Conservation (phyloP, 2,113 vertebrate species). For the Pygoscelis antarcticus region DNA sequence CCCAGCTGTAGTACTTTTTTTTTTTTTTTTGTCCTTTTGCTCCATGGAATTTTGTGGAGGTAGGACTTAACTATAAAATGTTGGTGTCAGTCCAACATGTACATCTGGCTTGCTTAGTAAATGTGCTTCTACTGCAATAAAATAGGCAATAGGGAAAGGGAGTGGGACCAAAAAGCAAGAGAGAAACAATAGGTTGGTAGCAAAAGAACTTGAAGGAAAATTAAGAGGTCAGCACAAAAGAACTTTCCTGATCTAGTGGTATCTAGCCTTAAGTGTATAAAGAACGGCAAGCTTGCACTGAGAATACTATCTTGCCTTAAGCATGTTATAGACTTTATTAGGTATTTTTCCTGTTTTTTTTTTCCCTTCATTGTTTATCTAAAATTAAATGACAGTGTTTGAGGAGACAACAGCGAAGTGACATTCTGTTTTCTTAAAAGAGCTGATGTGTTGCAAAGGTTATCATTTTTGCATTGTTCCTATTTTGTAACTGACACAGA, state of each 20-base stretch:
- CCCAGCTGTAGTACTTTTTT: constrained; percentile 5
- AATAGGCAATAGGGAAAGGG: constrained; percentile 23
- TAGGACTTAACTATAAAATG: constrained; percentile 21
- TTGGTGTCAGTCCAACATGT: constrained; percentile 47
- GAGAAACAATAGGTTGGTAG: neutral
- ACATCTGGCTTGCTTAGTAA: constrained; percentile 64
- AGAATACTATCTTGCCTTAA: neutral
- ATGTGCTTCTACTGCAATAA: constrained; percentile 25
- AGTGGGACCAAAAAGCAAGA: neutral
- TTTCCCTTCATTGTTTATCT: neutral
- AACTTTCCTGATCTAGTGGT: neutral
- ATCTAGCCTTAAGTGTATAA: neutral
- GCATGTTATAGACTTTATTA: neutral
- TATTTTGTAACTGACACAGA: neutral
- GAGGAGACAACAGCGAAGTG: neutral
- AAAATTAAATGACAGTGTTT: neutral
- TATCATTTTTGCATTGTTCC: neutral
- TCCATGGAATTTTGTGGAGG: constrained; percentile 14
- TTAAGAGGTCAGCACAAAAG: neutral
- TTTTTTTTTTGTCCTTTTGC: neutral
- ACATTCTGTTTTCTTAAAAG: neutral
- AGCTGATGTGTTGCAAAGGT: neutral
- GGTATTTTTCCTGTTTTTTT: neutral
- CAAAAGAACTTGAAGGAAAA: neutral
- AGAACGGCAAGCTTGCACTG: neutral